Evolutionary conservation across 2,113 vertebrate genomes (phyloP).

Genomic region (Tenrec ecaudatus): DNA sequence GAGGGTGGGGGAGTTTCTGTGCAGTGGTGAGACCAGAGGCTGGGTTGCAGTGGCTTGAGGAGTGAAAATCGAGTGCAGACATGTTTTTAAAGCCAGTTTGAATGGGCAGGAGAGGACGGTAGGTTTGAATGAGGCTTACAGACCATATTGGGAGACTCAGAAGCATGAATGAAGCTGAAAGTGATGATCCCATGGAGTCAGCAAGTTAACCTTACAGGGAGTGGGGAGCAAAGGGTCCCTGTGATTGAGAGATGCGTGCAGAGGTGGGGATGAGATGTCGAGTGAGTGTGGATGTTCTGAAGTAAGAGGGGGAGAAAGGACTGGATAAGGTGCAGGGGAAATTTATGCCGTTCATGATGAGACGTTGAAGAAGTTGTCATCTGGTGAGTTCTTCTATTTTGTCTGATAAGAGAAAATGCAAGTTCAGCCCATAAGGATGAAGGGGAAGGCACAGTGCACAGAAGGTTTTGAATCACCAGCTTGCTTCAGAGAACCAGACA

Average conservation of each 20-base stretch:
- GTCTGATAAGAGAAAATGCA: slow-evolving; percentile 9
- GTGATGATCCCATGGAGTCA: background rate
- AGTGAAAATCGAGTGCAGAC: background rate
- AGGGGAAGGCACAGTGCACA: no score
- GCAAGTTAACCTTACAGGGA: background rate
- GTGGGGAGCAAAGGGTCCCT: background rate
- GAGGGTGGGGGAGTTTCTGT: background rate
- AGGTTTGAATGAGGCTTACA: background rate
- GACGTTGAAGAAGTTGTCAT: background rate
- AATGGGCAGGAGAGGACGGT: background rate
- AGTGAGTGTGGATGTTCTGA: background rate
- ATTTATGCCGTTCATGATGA: background rate
- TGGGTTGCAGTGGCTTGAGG: background rate
- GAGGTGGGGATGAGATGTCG: background rate
- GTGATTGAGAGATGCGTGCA: background rate
- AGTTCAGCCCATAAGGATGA: background rate
- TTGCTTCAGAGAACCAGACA: background rate
- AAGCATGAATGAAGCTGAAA: background rate
- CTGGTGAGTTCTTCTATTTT: background rate
- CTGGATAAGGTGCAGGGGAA: background rate
- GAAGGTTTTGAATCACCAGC: background rate
- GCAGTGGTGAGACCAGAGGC: slow-evolving; percentile 12
- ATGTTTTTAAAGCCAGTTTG: background rate
- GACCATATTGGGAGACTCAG: background rate
- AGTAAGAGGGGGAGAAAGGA: background rate